Base-by-base conservation (phyloP, 2,113 vertebrate genomes). In the Oncorhynchus mykiss region DNA sequence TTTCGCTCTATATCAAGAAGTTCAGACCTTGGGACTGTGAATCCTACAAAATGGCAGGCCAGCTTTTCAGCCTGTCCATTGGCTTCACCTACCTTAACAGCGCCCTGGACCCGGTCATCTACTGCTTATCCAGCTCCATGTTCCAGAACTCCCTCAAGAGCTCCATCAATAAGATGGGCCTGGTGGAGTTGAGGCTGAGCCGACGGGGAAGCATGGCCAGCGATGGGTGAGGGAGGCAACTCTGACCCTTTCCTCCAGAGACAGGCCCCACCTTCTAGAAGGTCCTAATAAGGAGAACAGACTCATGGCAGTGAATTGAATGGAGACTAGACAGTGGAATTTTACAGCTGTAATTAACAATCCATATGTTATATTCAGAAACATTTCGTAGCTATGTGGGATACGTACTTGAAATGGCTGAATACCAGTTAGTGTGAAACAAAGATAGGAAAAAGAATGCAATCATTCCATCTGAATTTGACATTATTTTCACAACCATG, bases 61-160 rank as follows among this genome's bases (percentile, higher is more conserved):
- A 91, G 74, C 76, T 93, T 72, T 93, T 83, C 75, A 87, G 91
- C n/a, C 80, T 91, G 12, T 92, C 91, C 12, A 62, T 93, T 67
- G 89, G 91, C 0, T 76, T 94, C 65, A 90, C 92, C 75, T 93
- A 93, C 83, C 82, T 93, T 48, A 94, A 94, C 82, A 91, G 91
- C 0, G 90, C 90, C 4, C 80, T 94, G 70, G 93, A 94, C 70
- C 87, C 89, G 0, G 8, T 94, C 54, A 75, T 94, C 77, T 93
- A 93, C 71, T 71, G 88, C 80, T 92, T 93, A 80, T 88, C 89
- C 77, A 92, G 91, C 73, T 82, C 89, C 64, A 86, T 86, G 80
- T 94, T 93, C 72, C 81, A 86, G 29, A 87, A 86, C 66, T 88
- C 85, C 0, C 84, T 94, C 2, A 91, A 78, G 66, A 75, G 27